phyloP scores from a whole-genome alignment of 23 tunicate species.

The Ascidia mentula region DNA sequence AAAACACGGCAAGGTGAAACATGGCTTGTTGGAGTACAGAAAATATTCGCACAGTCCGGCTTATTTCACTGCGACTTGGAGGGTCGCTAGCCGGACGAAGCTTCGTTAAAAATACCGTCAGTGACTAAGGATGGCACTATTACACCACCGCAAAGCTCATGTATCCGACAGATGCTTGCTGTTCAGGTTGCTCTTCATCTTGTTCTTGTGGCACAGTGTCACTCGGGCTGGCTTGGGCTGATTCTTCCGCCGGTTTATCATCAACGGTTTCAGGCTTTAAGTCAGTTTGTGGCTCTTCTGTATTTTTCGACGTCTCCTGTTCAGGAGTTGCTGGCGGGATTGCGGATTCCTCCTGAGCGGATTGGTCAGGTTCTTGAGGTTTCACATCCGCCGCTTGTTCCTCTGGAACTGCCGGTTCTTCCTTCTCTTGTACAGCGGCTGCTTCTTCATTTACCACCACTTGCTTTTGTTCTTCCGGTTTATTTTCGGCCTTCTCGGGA shows the following conservation, averaged over 20 bases:
- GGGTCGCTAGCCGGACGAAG: too few relatives aligned
- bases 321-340: too few relatives aligned
- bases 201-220: neutral
- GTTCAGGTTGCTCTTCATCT: neutral
- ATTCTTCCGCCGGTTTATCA: neutral
- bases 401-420: neutral
- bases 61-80: too few relatives aligned
- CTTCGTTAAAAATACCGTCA: too few relatives aligned
- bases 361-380: neutral
- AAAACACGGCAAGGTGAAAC: too few relatives aligned
- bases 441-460: neutral
- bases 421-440: neutral
- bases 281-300: too few relatives aligned
- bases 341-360: neutral
- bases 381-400: too few relatives aligned
- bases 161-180: neutral
- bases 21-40: too few relatives aligned
- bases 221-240: neutral
- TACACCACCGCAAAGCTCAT: constrained; percentile 2
- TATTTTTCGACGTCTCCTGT: too few relatives aligned
- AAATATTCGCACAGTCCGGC: too few relatives aligned
- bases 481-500: neutral
- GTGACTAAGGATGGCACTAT: too few relatives aligned
- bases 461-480: neutral
- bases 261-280: too few relatives aligned